phyloP scores from a whole-genome alignment of 2,888 invertebrate species.

The Campopleginae sp. region DNA sequence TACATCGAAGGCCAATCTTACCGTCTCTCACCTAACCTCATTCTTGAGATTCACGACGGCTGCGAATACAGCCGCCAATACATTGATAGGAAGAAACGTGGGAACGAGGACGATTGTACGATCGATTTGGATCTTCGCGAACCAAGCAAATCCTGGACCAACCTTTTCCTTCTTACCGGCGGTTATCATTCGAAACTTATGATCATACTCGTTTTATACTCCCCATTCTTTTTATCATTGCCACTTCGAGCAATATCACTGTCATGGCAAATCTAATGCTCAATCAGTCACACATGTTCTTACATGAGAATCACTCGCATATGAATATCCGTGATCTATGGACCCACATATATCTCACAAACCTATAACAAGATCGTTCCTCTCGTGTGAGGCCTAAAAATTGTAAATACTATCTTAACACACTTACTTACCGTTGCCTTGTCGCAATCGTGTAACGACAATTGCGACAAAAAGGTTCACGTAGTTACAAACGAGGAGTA shows the following conservation, averaged over 20 bases:
- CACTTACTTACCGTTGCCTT: constrained; percentile 6
- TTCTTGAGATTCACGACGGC: constrained; percentile 48
- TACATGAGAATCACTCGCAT: constrained; percentile 20
- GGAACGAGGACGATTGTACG: constrained; percentile 57
- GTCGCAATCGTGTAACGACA: constrained; percentile 45
- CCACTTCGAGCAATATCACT: constrained; percentile 16
- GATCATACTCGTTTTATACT: constrained; percentile 28
- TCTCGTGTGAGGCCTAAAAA: constrained; percentile 25
- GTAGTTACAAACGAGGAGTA: constrained; percentile 14
- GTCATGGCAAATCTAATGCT: neutral
- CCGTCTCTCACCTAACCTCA: constrained; percentile 48
- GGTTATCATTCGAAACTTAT: constrained; percentile 39
- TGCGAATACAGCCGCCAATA: constrained; percentile 1
- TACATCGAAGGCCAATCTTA: constrained; percentile 44
- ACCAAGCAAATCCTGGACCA: constrained; percentile 16
- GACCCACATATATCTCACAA: neutral
- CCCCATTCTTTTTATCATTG: constrained; percentile 2
- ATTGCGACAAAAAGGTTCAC: constrained; percentile 28
- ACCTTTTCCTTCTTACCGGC: constrained; percentile 46
- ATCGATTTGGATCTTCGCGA: constrained; percentile 50
- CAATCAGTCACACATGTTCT: constrained; percentile 23
- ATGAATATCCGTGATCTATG: constrained; percentile 40
- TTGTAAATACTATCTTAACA: constrained; percentile 44
- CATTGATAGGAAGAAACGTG: constrained; percentile 48
- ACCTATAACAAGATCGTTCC: constrained; percentile 17